phyloP scores from a whole-genome alignment of 2,888 invertebrate species.

The Cactoblastis cactorum region DNA sequence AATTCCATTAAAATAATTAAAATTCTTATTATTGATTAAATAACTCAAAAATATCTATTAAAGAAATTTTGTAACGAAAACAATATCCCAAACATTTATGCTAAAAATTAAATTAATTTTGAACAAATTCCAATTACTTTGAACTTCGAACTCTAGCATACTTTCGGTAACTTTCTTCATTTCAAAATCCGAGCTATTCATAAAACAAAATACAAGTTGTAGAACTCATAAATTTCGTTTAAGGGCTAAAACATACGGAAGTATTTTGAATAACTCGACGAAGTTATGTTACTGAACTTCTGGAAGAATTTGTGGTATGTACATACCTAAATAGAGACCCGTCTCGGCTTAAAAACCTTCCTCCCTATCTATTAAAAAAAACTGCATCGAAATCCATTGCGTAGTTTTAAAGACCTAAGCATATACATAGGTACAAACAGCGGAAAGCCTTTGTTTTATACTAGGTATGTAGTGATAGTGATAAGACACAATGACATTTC shows the following conservation, averaged over 20 bases:
- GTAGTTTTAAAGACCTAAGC: too few relatives aligned
- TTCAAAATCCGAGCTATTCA: conserved; percentile 7
- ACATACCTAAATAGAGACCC: too few relatives aligned
- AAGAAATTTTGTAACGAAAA: not conserved
- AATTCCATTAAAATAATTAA: not conserved
- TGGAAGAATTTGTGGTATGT: too few relatives aligned
- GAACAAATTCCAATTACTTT: conserved; percentile 9
- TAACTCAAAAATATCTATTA: not conserved
- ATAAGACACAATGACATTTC: too few relatives aligned
- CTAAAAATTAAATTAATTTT: conserved; percentile 5
- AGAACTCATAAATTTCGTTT: conserved; percentile 5
- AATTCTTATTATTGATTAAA: not conserved
- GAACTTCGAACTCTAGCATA: conserved; percentile 8
- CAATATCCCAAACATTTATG: not conserved
- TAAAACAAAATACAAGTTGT: conserved; percentile 6
- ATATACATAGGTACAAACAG: too few relatives aligned
- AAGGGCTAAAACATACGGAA: not conserved
- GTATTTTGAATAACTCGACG: not conserved
- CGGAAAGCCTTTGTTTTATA: too few relatives aligned
- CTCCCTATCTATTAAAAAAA: too few relatives aligned
- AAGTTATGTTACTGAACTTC: too few relatives aligned
- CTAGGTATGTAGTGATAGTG: too few relatives aligned
- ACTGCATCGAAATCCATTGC: too few relatives aligned
- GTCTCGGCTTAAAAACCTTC: too few relatives aligned
- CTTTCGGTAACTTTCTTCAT: conserved; percentile 7